Evolutionary conservation across 2,888 invertebrate species (phyloP), one percentile per base, ranked within the genome.

Genomic region (Digitonthophagus gazella): DNA sequence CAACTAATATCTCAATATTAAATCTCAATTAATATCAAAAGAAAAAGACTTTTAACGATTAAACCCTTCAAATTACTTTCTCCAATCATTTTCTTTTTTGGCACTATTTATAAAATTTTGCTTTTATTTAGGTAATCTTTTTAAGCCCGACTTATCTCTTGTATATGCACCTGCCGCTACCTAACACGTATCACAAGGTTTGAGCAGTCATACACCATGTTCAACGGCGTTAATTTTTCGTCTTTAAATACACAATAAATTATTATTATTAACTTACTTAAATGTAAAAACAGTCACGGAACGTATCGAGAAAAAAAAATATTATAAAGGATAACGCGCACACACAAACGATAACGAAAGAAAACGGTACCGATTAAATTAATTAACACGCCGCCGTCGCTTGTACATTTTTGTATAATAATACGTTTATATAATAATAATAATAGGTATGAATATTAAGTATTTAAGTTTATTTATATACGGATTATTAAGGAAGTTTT

Each of bases 131-230:
- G n/a, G n/a, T n/a, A n/a, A n/a, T n/a, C n/a, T n/a, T n/a, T n/a
- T n/a, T n/a, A n/a, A 44, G 28, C 28, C 28, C 28, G 2, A 44
- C 22, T 6, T 22, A 22, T 44, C 11, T 44, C 11, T 44, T 44
- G 28, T 44, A 44, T 44, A 44, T 44, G 28, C 54, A 70, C 64
- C 70, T 67, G 70, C 70, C 70, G 65, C 67, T 44, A 68, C 68
- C 71, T 65, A 72, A 80, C 79, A 79, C 80, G 78, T 81, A 81
- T 81, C 81, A 81, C 81, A 81, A 80, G 79, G 78, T 66, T 44
- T 64, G 64, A 66, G 68, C 71, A 66, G 68, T 64, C 58, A 66
- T 68, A 66, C 71, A 68, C 54, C 28, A 64, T 68, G 58, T 65
- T 66, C 54, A 65, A 67, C 77, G 74, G 71, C 72, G 73, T 71